phyloP scores from a whole-genome alignment of 2,888 invertebrate species.

The Hemaris fuciformis region DNA sequence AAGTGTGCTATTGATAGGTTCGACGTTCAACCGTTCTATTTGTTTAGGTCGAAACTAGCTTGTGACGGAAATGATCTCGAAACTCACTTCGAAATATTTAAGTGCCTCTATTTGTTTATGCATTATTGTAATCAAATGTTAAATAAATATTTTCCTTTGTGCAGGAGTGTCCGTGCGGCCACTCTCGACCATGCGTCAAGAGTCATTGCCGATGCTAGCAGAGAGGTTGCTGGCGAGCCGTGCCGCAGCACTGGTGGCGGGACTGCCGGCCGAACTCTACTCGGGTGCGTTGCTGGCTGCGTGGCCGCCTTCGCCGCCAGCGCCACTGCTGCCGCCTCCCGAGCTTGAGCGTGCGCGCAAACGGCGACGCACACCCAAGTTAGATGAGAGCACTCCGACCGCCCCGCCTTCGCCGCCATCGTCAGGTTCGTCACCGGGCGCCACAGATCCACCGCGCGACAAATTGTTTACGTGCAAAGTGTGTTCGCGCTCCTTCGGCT shows the following conservation, averaged over 20 bases:
- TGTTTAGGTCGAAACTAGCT: constrained; percentile 71
- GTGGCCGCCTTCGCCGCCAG: constrained; percentile 79
- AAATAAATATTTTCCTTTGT: not conserved
- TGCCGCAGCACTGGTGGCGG: constrained; percentile 77
- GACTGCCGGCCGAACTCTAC: constrained; percentile 83
- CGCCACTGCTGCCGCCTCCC: constrained; percentile 77
- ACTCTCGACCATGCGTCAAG: constrained; percentile 75
- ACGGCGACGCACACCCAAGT: constrained; percentile 72
- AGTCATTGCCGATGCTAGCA: constrained; percentile 73
- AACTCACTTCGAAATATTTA: constrained; percentile 16
- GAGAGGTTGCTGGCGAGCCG: constrained; percentile 79
- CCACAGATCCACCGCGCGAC: constrained; percentile 83
- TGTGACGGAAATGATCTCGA: constrained; percentile 65
- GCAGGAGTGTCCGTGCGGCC: constrained; percentile 77
- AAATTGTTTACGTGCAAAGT: constrained; percentile 94
- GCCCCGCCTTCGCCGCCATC: constrained; percentile 66
- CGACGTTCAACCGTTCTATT: constrained; percentile 51
- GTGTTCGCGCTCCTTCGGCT: constrained; percentile 94
- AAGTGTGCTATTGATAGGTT: constrained; percentile 79
- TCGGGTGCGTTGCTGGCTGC: constrained; percentile 83
- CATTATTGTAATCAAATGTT: not conserved
- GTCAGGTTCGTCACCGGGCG: constrained; percentile 78
- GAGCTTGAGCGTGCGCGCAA: constrained; percentile 70
- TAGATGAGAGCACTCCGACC: constrained; percentile 59
- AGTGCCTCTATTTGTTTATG: not conserved